phyloP scores from a whole-genome alignment of 2,113 vertebrate species.

The Periophthalmus modestus region DNA sequence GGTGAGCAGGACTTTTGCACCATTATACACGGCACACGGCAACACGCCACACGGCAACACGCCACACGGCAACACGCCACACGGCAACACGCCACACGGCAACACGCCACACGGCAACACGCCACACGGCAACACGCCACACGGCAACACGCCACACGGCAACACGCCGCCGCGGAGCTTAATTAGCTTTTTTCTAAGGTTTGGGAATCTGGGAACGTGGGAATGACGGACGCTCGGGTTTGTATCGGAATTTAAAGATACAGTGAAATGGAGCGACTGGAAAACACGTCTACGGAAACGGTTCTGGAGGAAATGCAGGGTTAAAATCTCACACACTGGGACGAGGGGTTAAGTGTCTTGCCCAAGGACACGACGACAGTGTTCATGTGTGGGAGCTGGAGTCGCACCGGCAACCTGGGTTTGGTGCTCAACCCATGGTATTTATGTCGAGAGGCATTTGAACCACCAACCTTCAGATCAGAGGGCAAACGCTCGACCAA shows the following conservation, averaged over 20 bases:
- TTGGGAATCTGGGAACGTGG: slow-evolving; percentile 14
- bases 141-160: slow-evolving; percentile 59
- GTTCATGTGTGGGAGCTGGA: too few species aligned
- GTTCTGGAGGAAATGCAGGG: not conserved
- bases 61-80: slow-evolving; percentile 41
- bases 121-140: slow-evolving; percentile 41
- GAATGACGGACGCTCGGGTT: slow-evolving; percentile 37
- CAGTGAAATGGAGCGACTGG: not conserved
- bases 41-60: slow-evolving; percentile 61
- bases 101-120: slow-evolving; percentile 57
- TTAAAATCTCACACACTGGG: too few species aligned
- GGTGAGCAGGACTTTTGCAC: slow-evolving; percentile 66
- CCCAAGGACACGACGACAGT: too few species aligned
- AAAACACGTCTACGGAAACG: not conserved
- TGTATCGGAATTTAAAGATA: slow-evolving; percentile 1
- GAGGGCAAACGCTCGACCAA: too few species aligned
- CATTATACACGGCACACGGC: slow-evolving; percentile 54
- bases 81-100: slow-evolving; percentile 59
- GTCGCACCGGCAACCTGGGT: too few species aligned
- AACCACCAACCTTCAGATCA: too few species aligned
- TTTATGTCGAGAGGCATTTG: too few species aligned
- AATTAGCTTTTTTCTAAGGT: slow-evolving; percentile 54
- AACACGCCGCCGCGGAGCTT: slow-evolving; percentile 46
- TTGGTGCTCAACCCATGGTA: too few species aligned
- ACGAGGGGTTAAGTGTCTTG: too few species aligned